A percentile compares a stretch with the other conserved stretches of the same genome.
Conservation (phyloP, 2,113 vertebrate species). For the Limanda limanda region DNA sequence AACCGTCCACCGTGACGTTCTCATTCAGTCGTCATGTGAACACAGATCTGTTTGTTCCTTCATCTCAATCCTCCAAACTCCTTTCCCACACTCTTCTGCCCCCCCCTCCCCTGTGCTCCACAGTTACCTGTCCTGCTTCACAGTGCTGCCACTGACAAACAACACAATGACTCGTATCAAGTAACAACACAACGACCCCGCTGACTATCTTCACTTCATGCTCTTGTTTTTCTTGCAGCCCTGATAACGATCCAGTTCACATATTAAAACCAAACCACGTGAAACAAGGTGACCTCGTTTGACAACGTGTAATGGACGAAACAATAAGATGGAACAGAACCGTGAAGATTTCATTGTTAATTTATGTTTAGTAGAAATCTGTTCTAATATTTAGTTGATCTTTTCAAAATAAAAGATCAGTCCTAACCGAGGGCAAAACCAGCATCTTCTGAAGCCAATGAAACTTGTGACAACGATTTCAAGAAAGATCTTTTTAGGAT, state of each 20-base stretch:
- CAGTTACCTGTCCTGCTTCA: constrained; percentile 50
- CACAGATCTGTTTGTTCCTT: constrained; percentile 76
- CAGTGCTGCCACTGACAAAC: background rate
- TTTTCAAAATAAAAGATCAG: too few species aligned
- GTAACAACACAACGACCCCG: constrained; percentile 17
- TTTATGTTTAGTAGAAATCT: too few species aligned
- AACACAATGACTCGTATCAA: background rate
- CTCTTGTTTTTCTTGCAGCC: background rate
- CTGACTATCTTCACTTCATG: background rate
- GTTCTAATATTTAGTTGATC: too few species aligned
- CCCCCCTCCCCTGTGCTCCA: constrained; percentile 17
- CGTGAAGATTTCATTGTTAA: too few species aligned
- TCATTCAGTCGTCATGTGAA: constrained; percentile 60
- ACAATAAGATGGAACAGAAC: too few species aligned
- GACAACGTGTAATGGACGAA: too few species aligned
- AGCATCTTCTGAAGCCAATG: too few species aligned
- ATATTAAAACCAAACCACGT: too few species aligned
- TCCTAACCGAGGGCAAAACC: too few species aligned
- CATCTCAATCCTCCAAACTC: constrained; percentile 46
- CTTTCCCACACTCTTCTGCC: constrained; percentile 49
- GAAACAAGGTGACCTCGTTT: too few species aligned
- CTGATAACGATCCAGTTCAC: constrained; percentile 26
- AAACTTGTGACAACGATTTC: too few species aligned
- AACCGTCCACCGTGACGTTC: constrained; percentile 7
- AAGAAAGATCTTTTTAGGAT: too few species aligned